Evolutionary conservation across 2,888 invertebrate species (phyloP).

Genomic region (Sinelater perroti): DNA sequence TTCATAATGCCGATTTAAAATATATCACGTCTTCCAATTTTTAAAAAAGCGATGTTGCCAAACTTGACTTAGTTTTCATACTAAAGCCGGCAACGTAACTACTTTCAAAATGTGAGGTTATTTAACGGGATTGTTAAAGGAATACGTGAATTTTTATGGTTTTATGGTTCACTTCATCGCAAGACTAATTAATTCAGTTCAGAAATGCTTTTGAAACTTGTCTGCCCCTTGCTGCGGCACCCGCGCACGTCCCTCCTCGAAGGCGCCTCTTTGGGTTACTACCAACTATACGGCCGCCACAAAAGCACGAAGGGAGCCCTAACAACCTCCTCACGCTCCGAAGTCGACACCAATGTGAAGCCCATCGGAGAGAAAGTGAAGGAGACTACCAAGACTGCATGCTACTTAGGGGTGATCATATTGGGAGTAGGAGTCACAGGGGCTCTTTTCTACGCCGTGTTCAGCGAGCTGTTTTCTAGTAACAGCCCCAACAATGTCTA

Average conservation of each 20-base stretch:
- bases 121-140: no score
- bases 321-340: constrained; percentile 40
- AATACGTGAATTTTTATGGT: no score
- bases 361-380: constrained; percentile 82
- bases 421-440: constrained; percentile 83
- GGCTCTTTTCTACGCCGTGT: constrained; percentile 83
- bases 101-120: no score
- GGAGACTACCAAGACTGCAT: constrained; percentile 89
- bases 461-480: constrained; percentile 86
- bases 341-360: constrained; percentile 65
- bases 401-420: constrained; percentile 84
- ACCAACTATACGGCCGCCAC: constrained; percentile 20
- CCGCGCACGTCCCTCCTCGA: constrained; percentile 26
- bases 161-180: no score
- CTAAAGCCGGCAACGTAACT: no score
- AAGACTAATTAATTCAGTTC: no score
- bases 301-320: constrained; percentile 36
- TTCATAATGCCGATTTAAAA: no score
- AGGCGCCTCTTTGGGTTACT: constrained; percentile 22
- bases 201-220: constrained; percentile 39
- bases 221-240: constrained; percentile 37
- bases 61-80: no score
- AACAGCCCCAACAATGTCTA: constrained; percentile 89
- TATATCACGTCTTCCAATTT: no score
- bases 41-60: no score